These are phyloP conservation scores for Rhinolophus ferrumequinum DNA, from an alignment of 2,113 vertebrate genomes.

Conservation along the genomic window DNA sequence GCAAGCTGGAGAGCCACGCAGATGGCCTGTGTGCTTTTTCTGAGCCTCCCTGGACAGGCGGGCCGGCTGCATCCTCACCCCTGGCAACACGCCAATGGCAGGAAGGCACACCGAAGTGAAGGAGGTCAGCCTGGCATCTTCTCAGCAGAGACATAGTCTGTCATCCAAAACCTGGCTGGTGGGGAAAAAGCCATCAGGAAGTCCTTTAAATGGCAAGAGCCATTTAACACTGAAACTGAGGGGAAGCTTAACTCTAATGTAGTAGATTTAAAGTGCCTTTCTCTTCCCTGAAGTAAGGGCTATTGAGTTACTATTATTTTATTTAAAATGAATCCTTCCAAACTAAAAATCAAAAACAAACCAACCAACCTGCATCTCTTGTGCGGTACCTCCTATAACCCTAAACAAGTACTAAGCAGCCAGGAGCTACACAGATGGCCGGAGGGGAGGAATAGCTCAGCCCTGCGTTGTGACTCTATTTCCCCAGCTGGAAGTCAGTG, in stretches of 20 bases:
- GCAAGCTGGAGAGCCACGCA: slow-evolving; percentile 84
- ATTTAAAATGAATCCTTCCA: slow-evolving; percentile 34
- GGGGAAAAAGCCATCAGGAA: neutral
- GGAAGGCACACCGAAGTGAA: neutral
- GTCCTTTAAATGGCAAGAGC: neutral
- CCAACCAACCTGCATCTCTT: neutral
- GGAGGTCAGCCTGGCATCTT: slow-evolving; percentile 36
- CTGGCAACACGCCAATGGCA: neutral
- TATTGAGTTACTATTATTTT: neutral
- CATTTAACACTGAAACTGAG: slow-evolving; percentile 15
- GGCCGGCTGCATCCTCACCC: neutral
- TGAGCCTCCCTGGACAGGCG: slow-evolving; percentile 84
- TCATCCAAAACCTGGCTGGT: neutral
- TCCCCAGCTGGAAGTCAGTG: neutral
- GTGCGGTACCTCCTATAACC: neutral
- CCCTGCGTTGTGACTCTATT: neutral
- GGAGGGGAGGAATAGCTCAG: neutral
- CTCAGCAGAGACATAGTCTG: neutral
- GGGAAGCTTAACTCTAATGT: neutral
- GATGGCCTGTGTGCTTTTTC: slow-evolving; percentile 87
- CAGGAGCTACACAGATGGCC: neutral
- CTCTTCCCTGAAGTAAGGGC: slow-evolving; percentile 32
- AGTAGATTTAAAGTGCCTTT: slow-evolving; percentile 39
- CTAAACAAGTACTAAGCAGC: neutral
- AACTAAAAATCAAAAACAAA: neutral